A percentile compares a stretch with the other conserved stretches of the same genome.
Evolutionary conservation across 2,797 vertebrate genomes (phyloP).

Genomic region (Enoplosus armatus): DNA sequence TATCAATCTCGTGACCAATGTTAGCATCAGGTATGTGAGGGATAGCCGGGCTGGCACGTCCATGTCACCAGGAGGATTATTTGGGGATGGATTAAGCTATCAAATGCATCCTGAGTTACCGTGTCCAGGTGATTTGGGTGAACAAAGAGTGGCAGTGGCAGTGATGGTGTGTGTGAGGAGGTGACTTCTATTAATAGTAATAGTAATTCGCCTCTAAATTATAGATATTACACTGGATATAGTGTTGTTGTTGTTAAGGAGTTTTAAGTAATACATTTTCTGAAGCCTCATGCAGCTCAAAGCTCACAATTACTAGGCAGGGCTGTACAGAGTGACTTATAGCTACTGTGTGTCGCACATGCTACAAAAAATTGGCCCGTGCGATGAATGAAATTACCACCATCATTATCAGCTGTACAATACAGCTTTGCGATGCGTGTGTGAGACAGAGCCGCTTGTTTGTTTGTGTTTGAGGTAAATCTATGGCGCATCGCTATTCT

Average conservation of each 20-base stretch:
- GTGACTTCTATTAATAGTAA: too few species aligned
- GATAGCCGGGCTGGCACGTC: constrained; percentile 29
- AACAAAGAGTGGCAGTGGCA: constrained; percentile 17
- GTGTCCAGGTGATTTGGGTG: constrained; percentile 23
- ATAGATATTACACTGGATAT: too few species aligned
- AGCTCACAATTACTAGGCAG: neutral
- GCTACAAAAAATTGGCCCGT: too few species aligned
- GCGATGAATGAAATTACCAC: too few species aligned
- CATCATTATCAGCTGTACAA: too few species aligned
- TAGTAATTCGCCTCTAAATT: too few species aligned
- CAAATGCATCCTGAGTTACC: constrained; percentile 33
- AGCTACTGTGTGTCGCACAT: too few species aligned
- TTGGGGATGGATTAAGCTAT: constrained; percentile 32
- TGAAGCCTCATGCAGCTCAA: constrained; percentile 5
- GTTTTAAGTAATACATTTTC: neutral
- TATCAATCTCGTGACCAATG: constrained; percentile 64
- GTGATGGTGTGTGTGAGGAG: constrained; percentile 4
- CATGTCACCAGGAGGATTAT: constrained; percentile 54
- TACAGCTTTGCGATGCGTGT: too few species aligned
- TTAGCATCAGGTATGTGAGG: constrained; percentile 54
- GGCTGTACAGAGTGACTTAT: too few species aligned
- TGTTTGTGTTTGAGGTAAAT: too few species aligned
- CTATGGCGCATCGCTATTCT: too few species aligned
- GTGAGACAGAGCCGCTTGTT: too few species aligned
- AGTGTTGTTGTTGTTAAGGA: neutral